phyloP scores from a whole-genome alignment of 2,797 vertebrate species.

The Toxotes lorentzi region DNA sequence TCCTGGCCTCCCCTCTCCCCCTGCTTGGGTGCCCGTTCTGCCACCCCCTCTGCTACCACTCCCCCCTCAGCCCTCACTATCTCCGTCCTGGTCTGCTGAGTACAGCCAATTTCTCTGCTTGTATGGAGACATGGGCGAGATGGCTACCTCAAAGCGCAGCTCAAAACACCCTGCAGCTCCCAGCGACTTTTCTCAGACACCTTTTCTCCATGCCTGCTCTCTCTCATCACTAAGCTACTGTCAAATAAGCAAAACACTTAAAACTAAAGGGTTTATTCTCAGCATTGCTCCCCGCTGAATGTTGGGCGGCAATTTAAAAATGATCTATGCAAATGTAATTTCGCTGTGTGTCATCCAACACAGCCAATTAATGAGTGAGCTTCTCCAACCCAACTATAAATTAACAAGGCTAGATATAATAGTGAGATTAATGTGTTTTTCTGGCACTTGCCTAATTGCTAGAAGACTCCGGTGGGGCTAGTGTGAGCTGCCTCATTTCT shows the following conservation, averaged over 20 bases:
- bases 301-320: slow-evolving; percentile 83
- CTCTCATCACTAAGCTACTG: slow-evolving; percentile 60
- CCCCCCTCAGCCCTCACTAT: slow-evolving; percentile 65
- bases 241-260: slow-evolving; percentile 74
- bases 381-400: slow-evolving; percentile 84
- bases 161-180: slow-evolving; percentile 59
- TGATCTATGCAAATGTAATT: slow-evolving; percentile 87
- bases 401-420: slow-evolving; percentile 86
- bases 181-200: slow-evolving; percentile 53
- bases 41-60: slow-evolving; percentile 27
- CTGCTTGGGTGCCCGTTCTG: slow-evolving; percentile 48
- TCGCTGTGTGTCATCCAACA: slow-evolving; percentile 83
- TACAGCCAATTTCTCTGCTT: slow-evolving; percentile 81
- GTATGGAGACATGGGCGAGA: slow-evolving; percentile 71
- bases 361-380: slow-evolving; percentile 86
- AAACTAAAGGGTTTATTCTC: slow-evolving; percentile 73
- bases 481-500: slow-evolving; percentile 72
- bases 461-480: slow-evolving; percentile 80
- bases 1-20: slow-evolving; percentile 29
- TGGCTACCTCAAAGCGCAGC: slow-evolving; percentile 57
- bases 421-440: slow-evolving; percentile 88
- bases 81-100: slow-evolving; percentile 78
- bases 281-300: slow-evolving; percentile 77
- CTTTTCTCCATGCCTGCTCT: slow-evolving; percentile 46
- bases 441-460: slow-evolving; percentile 86